These are phyloP conservation scores for Leucophenga montana DNA, from an alignment of 2,888 invertebrate species.

Conservation along the genomic window DNA sequence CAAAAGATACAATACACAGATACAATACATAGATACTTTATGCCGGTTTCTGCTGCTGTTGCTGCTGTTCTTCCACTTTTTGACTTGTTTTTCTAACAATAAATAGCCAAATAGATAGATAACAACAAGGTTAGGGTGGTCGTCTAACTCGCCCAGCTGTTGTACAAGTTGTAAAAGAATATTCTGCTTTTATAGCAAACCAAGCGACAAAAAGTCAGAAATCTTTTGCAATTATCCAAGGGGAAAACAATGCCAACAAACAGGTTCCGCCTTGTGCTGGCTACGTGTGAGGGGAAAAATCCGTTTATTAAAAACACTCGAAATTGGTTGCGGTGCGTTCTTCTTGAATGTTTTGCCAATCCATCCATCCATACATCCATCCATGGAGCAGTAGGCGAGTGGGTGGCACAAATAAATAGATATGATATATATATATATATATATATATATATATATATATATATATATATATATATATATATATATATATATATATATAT, in stretches of 20 bases:
- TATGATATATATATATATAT: no score
- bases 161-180: no score
- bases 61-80: neutral
- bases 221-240: slow-evolving; percentile 7
- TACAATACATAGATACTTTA: neutral
- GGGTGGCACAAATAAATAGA: no score
- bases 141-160: neutral
- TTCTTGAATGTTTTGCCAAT: neutral
- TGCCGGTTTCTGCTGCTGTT: neutral
- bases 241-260: slow-evolving; percentile 1
- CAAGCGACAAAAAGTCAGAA: slow-evolving; percentile 20
- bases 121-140: neutral
- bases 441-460: no score
- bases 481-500: no score
- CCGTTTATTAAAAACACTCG: slow-evolving; percentile 25
- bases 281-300: neutral
- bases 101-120: slow-evolving; percentile 20
- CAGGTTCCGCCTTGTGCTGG: slow-evolving; percentile 5
- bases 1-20: neutral
- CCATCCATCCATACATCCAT: neutral
- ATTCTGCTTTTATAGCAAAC: neutral
- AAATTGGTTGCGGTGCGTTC: slow-evolving; percentile 11
- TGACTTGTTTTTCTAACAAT: slow-evolving; percentile 19
- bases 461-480: no score
- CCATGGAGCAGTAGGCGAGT: neutral